These are phyloP conservation scores for Morphnarchus princeps DNA, from an alignment of 2,113 vertebrate species.

Conservation along the genomic window DNA sequence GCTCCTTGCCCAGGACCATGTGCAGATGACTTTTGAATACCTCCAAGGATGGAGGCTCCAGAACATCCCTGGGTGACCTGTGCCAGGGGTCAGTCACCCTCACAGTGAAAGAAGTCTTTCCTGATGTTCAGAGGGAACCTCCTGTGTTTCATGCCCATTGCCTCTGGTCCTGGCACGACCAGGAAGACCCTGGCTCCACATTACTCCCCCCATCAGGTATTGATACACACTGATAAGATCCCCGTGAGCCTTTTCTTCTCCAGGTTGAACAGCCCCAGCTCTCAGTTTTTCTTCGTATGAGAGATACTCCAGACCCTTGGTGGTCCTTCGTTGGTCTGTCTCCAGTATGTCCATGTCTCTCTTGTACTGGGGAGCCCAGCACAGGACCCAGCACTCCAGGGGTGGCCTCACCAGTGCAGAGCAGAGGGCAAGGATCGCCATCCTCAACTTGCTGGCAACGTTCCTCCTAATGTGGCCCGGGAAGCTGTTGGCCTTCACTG, in stretches of 20 bases:
- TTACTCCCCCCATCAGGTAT: background rate
- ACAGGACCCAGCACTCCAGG: background rate
- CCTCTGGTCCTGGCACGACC: too few species aligned
- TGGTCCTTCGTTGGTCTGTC: background rate
- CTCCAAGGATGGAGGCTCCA: background rate
- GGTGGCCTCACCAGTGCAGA: background rate
- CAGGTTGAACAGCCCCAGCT: background rate
- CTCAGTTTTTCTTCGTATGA: background rate
- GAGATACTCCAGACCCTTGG: background rate
- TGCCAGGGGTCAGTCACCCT: background rate
- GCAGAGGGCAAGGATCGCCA: background rate
- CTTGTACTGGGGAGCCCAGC: background rate
- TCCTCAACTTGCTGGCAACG: background rate
- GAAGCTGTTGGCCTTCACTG: too few species aligned
- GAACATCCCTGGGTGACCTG: background rate
- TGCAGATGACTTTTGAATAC: background rate
- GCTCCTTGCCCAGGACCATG: background rate
- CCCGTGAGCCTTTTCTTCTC: background rate
- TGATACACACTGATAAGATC: background rate
- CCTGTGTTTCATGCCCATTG: background rate
- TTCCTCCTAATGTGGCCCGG: background rate
- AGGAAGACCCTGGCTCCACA: background rate
- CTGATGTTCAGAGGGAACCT: background rate
- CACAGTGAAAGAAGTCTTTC: background rate
- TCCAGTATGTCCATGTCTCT: background rate